These are phyloP conservation scores for Drosophila trapezifrons DNA, from an alignment of 1,140 invertebrate species.

Conservation along the genomic window DNA sequence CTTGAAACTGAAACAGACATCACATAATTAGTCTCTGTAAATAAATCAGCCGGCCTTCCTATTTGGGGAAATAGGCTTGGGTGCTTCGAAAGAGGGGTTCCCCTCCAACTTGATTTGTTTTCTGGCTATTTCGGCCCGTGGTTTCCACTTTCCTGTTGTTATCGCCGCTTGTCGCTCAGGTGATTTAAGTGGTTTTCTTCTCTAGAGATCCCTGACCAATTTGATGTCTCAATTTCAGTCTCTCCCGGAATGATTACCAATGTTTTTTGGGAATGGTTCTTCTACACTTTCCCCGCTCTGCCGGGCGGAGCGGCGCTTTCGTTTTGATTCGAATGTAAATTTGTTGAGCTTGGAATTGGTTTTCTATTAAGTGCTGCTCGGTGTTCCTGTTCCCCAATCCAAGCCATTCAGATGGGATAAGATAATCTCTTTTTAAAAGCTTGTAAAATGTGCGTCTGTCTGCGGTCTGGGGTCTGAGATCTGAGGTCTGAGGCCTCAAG, in stretches of 20 bases:
- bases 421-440: slow-evolving; percentile 74
- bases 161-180: slow-evolving; percentile 68
- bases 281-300: slow-evolving; percentile 6
- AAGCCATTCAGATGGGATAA: slow-evolving; percentile 62
- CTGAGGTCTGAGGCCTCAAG: background rate
- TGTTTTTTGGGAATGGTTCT: slow-evolving; percentile 31
- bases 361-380: slow-evolving; percentile 73
- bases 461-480: slow-evolving; percentile 6
- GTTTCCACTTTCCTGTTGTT: slow-evolving; percentile 55
- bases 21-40: slow-evolving; percentile 77
- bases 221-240: slow-evolving; percentile 74
- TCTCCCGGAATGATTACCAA: slow-evolving; percentile 32
- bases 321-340: slow-evolving; percentile 64
- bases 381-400: slow-evolving; percentile 48
- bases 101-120: slow-evolving; percentile 63
- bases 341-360: slow-evolving; percentile 45
- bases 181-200: slow-evolving; percentile 73
- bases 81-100: slow-evolving; percentile 10
- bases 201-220: slow-evolving; percentile 41
- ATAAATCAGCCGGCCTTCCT: slow-evolving; percentile 69
- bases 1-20: slow-evolving; percentile 49
- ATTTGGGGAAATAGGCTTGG: slow-evolving; percentile 40
- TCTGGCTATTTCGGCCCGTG: slow-evolving; percentile 12
- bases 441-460: slow-evolving; percentile 68
- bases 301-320: slow-evolving; percentile 48